Percentiles rank a stretch among this genome's conserved stretches.
Evolutionary conservation across 2,797 vertebrate genomes (phyloP).

Genomic region (Buceros bicornis): DNA sequence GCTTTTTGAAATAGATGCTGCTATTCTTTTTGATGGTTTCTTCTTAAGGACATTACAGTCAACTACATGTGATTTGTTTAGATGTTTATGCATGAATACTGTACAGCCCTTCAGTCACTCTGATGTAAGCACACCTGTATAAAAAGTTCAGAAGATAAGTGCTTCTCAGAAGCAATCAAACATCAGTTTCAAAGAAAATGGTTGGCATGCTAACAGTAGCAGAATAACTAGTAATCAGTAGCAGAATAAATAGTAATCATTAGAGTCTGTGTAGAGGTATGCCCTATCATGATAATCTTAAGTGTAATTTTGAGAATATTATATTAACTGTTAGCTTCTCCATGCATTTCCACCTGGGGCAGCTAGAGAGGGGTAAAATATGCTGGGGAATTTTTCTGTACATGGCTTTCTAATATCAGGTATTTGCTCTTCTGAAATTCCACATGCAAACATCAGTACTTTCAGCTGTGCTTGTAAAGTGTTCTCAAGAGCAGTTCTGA

Average conservation of each 20-base stretch:
- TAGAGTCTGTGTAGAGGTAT: not conserved
- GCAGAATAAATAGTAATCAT: not conserved
- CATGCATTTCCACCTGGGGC: not conserved
- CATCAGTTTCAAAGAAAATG: not conserved
- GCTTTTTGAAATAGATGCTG: not conserved
- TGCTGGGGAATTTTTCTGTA: not conserved
- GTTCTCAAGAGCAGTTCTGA: not conserved
- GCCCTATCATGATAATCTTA: not conserved
- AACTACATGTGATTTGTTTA: not conserved
- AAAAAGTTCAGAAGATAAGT: not conserved
- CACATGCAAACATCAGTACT: not conserved
- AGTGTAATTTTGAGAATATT: not conserved
- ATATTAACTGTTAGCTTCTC: not conserved
- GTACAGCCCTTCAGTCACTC: not conserved
- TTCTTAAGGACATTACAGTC: slow-evolving; percentile 34
- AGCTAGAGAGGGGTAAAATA: not conserved
- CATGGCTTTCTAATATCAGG: not conserved
- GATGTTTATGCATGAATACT: slow-evolving; percentile 3
- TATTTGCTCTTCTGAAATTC: not conserved
- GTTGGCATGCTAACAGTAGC: not conserved
- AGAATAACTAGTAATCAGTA: not conserved
- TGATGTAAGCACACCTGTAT: not conserved
- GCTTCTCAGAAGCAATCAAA: not conserved
- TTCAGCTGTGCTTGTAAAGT: not conserved
- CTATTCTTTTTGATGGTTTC: slow-evolving; percentile 20